Percentiles rank a stretch among this genome's conserved stretches.
These are phyloP conservation scores for Heliconius ismenius DNA, from an alignment of 2,888 invertebrate species.

Conservation along the genomic window DNA sequence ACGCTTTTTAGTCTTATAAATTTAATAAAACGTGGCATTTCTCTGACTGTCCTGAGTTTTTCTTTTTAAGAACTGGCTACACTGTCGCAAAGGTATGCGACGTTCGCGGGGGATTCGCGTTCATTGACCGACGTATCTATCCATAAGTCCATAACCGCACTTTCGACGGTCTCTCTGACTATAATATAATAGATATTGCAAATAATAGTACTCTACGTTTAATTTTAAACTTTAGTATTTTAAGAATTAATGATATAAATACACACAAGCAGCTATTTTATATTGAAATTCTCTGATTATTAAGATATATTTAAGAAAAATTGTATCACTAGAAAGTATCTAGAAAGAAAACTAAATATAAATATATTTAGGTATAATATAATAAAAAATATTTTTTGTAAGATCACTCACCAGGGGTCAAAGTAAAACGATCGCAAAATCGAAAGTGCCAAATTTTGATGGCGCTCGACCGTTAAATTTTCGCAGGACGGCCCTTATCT, in stretches of 20 bases:
- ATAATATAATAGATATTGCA: neutral
- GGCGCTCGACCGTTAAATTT: conserved; percentile 60
- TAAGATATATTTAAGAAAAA: neutral
- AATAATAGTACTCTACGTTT: neutral
- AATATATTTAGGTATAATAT: neutral
- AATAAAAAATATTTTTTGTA: neutral
- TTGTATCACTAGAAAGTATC: neutral
- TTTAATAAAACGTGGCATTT: neutral
- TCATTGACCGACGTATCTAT: conserved; percentile 51
- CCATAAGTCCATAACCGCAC: conserved; percentile 31
- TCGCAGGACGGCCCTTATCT: conserved; percentile 47
- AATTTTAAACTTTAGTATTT: too few species aligned
- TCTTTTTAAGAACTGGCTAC: neutral
- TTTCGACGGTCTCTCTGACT: conserved; percentile 32
- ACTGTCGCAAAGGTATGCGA: conserved; percentile 6
- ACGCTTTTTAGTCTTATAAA: neutral
- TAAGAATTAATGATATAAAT: too few species aligned
- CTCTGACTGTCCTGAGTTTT: neutral
- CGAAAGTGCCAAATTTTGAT: conserved; percentile 57
- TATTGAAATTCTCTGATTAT: neutral
- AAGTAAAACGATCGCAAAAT: conserved; percentile 53
- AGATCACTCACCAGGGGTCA: conserved; percentile 46
- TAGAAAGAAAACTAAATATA: neutral
- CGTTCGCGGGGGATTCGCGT: conserved; percentile 44
- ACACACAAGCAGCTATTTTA: too few species aligned